Evolutionary conservation across 2,113 vertebrate genomes (phyloP), one percentile per base, ranked within the genome.

Genomic region (Cranoglanis bouderius): DNA sequence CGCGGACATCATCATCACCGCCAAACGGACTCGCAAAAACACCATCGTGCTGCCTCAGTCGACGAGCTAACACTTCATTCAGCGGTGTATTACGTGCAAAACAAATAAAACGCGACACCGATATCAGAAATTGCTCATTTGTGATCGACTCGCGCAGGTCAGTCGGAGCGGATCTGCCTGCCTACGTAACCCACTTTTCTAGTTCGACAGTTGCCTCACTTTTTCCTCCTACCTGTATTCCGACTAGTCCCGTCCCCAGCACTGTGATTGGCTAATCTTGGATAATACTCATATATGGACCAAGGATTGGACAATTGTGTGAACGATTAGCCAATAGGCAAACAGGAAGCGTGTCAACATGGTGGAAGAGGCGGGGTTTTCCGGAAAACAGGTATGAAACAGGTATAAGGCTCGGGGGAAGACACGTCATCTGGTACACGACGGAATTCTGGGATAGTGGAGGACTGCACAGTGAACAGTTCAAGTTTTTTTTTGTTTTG

Each of bases 391-490:
- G 70, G 70, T 32, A 10, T 51, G 16, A 46, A 38, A 57, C 46
- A 49, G 8, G 46, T 49, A n/a, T 1, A 43, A 59, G 35, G 53
- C 5, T 51, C 18, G 53, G 40, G 40, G 46, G 59, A 83, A 88
- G 91, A 92, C 92, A 93, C 92, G 92, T 92, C 91, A 92, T 70
- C 91, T 55, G 40, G 40, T 55, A 32, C 84, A 78, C 53, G 46
- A 13, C 29, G 87, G 87, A 63, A 91, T 90, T 90, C n/a, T 92
- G 93, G 93, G 93, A 77, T 18, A 75, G 49, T 51, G 75, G 75
- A 51, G 26, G 75, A 78, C 46, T 14, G 12, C 2, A 18, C 35
- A 82, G 19, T 29, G n/a, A 82, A 13, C n/a, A 53, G 12, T 51
- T 32, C 24, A 14, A 49, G 3, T 3, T 0, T 8, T 1, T 5